phyloP scores from a whole-genome alignment of 2,113 vertebrate genomes.

The Boulengeromyrus knoepffleri region DNA sequence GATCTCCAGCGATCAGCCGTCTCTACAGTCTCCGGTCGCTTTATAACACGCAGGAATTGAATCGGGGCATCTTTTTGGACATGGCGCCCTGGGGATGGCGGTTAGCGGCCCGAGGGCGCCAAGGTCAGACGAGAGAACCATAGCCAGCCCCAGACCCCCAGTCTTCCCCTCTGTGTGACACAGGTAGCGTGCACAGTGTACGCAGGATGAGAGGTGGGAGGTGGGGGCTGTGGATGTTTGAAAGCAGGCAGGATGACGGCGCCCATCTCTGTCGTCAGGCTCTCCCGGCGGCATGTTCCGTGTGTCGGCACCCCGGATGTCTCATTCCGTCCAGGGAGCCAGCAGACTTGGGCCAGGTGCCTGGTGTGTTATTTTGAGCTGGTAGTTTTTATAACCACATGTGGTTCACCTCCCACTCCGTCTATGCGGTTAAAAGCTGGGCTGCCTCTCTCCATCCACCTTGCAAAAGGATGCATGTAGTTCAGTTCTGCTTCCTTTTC shows the following conservation, averaged over 20 bases:
- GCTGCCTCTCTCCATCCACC: constrained; percentile 16
- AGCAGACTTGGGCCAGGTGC: background rate
- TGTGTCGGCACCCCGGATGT: background rate
- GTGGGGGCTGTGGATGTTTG: background rate
- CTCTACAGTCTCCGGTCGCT: background rate
- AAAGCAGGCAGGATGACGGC: background rate
- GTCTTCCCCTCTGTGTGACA: background rate
- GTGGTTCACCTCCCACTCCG: constrained; percentile 12
- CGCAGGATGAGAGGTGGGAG: background rate
- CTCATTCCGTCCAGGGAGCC: background rate
- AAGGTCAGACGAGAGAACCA: background rate
- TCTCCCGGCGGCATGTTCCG: background rate
- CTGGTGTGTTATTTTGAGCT: background rate
- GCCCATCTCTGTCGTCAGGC: background rate
- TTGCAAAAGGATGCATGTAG: background rate
- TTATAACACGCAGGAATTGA: background rate
- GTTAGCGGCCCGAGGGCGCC: background rate
- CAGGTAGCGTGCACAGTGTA: background rate
- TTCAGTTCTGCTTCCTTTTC: constrained; percentile 32
- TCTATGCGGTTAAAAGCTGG: constrained; percentile 40
- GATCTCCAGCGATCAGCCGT: background rate
- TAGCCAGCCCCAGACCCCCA: background rate
- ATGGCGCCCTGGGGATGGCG: background rate
- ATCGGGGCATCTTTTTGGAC: background rate
- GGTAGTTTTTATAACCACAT: background rate